Conservation (phyloP, 2,888 invertebrate genomes). For the Siphonodentalium dalli region DNA sequence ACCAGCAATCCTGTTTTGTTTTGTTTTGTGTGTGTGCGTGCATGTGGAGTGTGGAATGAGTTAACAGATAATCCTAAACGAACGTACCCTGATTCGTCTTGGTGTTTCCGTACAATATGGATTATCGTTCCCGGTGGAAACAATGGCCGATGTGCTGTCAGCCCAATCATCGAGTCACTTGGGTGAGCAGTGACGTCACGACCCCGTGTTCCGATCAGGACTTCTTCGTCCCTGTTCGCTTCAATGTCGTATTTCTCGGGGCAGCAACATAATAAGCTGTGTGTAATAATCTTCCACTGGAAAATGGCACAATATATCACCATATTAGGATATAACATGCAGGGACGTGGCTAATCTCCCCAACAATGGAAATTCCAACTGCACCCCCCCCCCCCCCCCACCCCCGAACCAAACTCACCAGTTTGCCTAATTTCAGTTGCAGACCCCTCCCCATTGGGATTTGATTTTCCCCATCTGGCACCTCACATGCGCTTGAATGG, state of each 20-base stretch:
- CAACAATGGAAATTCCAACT: too few species aligned
- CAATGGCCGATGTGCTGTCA: slow-evolving; percentile 77
- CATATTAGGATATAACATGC: too few species aligned
- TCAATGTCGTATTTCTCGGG: slow-evolving; percentile 30
- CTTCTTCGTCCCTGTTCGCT: slow-evolving; percentile 39
- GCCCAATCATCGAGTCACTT: slow-evolving; percentile 73
- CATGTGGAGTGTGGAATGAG: too few species aligned
- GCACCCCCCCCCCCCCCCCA: too few species aligned
- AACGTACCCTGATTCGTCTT: slow-evolving; percentile 78
- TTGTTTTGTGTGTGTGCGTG: too few species aligned
- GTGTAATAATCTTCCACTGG: slow-evolving; percentile 86
- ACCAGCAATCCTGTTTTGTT: too few species aligned
- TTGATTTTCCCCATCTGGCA: too few species aligned
- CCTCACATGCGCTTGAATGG: too few species aligned
- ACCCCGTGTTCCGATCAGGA: slow-evolving; percentile 40
- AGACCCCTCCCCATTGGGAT: too few species aligned
- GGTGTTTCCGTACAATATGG: slow-evolving; percentile 85
- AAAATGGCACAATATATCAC: slow-evolving; percentile 37
- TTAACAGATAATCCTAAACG: not conserved
- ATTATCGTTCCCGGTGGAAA: slow-evolving; percentile 87
- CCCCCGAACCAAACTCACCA: too few species aligned
- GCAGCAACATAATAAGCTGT: slow-evolving; percentile 75
- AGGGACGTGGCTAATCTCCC: too few species aligned
- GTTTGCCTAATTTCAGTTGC: too few species aligned
- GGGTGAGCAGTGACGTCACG: slow-evolving; percentile 61